Conservation (phyloP, 2,888 invertebrate genomes). For the Drosophila barbarae region DNA sequence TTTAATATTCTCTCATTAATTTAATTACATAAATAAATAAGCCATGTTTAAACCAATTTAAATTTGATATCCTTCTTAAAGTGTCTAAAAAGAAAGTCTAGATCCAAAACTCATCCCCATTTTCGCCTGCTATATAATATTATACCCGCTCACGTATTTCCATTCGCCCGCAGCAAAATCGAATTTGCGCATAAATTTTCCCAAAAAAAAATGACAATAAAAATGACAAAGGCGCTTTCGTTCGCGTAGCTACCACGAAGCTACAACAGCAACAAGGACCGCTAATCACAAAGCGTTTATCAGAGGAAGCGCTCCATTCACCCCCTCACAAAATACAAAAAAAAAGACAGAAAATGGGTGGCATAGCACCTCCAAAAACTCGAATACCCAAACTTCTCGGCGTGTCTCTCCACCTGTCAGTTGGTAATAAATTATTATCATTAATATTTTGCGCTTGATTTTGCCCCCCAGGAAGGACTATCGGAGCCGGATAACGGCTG, state of each 20-base stretch:
- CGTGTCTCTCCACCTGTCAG: slow-evolving; percentile 57
- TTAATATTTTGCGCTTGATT: slow-evolving; percentile 68
- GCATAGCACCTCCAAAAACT: slow-evolving; percentile 7
- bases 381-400: not conserved
- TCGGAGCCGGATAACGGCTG: slow-evolving; percentile 20
- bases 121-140: slow-evolving; percentile 16
- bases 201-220: slow-evolving; percentile 53
- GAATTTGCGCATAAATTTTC: slow-evolving; percentile 60
- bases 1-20: not conserved
- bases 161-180: slow-evolving; percentile 22
- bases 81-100: not conserved
- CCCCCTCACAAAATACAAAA: not conserved
- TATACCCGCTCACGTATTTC: slow-evolving; percentile 49
- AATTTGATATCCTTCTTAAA: slow-evolving; percentile 8
- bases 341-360: not conserved
- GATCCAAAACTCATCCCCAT: slow-evolving; percentile 4
- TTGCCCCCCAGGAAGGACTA: slow-evolving; percentile 41
- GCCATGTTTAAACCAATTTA: not conserved
- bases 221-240: slow-evolving; percentile 49
- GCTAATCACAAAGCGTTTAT: slow-evolving; percentile 67
- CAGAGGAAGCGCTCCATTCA: slow-evolving; percentile 36
- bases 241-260: slow-evolving; percentile 23
- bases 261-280: slow-evolving; percentile 31
- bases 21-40: not conserved
- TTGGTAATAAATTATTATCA: slow-evolving; percentile 67